These are phyloP conservation scores for Taurulus bubalis DNA, from an alignment of 2,113 vertebrate species.

Conservation along the genomic window DNA sequence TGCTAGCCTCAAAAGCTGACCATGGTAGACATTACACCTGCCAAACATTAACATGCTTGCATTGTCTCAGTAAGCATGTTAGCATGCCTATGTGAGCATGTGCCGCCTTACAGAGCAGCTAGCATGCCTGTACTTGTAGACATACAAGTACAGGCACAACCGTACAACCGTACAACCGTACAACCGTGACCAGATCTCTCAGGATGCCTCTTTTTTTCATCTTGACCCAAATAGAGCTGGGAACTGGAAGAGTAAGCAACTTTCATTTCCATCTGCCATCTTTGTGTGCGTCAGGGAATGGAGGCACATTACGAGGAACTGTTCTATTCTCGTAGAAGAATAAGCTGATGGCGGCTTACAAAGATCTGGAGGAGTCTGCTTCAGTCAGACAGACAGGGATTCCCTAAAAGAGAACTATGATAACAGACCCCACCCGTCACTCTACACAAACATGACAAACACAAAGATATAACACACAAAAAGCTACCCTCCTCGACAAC, in stretches of 20 bases:
- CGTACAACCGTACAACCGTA: too few species aligned
- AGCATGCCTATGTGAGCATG: not conserved
- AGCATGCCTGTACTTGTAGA: too few species aligned
- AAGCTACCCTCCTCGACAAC: not conserved
- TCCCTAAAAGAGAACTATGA: not conserved
- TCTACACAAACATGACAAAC: not conserved
- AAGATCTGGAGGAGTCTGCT: conserved; percentile 6
- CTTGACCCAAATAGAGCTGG: not conserved
- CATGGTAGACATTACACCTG: not conserved
- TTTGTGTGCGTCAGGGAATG: not conserved
- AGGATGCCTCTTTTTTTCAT: not conserved
- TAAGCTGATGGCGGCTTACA: not conserved
- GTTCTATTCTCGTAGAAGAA: not conserved
- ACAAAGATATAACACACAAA: not conserved
- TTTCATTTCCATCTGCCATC: not conserved
- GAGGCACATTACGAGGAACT: not conserved
- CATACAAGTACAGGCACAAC: too few species aligned
- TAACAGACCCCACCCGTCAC: not conserved
- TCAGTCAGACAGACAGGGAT: conserved; percentile 1
- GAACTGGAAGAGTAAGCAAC: not conserved
- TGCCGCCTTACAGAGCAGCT: not conserved
- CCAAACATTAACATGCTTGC: not conserved
- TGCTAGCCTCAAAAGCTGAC: not conserved
- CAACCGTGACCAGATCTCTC: not conserved
- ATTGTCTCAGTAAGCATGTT: not conserved